Percentiles rank a stretch among this genome's conserved stretches.
Evolutionary conservation across 2,888 invertebrate species (phyloP).

Genomic region (Drosophila borealis): DNA sequence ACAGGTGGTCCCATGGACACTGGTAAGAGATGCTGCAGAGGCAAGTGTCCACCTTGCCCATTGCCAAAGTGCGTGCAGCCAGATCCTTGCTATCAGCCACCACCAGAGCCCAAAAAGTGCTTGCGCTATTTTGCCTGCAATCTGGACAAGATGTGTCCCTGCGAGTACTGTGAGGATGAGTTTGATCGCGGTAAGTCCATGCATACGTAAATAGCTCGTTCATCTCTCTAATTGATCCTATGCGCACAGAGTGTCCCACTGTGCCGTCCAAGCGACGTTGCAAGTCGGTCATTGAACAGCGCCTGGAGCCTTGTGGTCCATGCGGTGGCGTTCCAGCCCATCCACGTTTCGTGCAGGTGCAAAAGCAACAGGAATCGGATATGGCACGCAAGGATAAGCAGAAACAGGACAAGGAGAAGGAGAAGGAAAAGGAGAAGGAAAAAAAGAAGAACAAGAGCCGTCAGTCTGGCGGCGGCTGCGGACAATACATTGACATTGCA

Average conservation of each 20-base stretch:
- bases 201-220: too few relatives aligned
- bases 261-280: constrained; percentile 51
- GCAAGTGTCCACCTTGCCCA: constrained; percentile 20
- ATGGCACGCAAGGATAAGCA: constrained; percentile 21
- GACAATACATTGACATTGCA: too few relatives aligned
- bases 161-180: constrained; percentile 80
- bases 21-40: constrained; percentile 44
- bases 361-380: constrained; percentile 27
- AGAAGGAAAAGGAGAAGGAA: constrained; percentile 35
- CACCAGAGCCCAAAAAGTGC: constrained; percentile 42
- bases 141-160: constrained; percentile 75
- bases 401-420: constrained; percentile 24
- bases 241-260: constrained; percentile 62
- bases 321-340: constrained; percentile 58
- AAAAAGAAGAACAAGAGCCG: constrained; percentile 43
- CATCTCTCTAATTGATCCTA: not conserved
- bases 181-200: constrained; percentile 76
- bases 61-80: constrained; percentile 42
- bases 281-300: constrained; percentile 48
- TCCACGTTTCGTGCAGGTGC: constrained; percentile 34
- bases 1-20: constrained; percentile 62
- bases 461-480: constrained; percentile 54
- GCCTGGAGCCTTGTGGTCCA: constrained; percentile 61
- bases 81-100: constrained; percentile 60
- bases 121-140: constrained; percentile 82